These are phyloP conservation scores for Aphelenchoides besseyi DNA, from an alignment of 1,140 invertebrate genomes.

Conservation along the genomic window DNA sequence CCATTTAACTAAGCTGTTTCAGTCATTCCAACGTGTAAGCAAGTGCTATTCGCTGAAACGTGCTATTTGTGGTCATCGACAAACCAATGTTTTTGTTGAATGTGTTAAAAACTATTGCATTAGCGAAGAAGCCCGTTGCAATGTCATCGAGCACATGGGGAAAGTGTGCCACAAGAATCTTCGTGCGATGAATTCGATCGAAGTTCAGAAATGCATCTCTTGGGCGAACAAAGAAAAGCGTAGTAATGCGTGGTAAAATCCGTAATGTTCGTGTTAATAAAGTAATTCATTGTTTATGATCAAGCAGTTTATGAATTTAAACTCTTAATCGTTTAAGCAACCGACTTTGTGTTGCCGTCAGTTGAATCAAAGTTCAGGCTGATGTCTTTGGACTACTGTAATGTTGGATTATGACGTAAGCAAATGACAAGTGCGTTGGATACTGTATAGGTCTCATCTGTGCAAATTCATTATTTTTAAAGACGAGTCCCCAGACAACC, in stretches of 20 bases:
- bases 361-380: too few species aligned
- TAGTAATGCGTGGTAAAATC: not conserved
- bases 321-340: not conserved
- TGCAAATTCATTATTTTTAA: too few species aligned
- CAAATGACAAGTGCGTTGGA: too few species aligned
- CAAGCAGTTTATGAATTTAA: not conserved
- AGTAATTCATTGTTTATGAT: not conserved
- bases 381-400: too few species aligned
- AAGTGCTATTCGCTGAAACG: not conserved
- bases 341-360: too few species aligned
- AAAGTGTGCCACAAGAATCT: not conserved
- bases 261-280: not conserved
- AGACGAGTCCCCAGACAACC: too few species aligned
- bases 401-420: too few species aligned
- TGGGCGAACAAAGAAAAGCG: not conserved
- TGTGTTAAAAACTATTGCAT: not conserved
- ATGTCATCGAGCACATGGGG: not conserved
- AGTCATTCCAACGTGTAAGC: not conserved
- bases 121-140: constrained; percentile 8
- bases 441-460: too few species aligned
- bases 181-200: not conserved
- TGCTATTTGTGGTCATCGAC: not conserved
- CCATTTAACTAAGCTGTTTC: constrained; percentile 1
- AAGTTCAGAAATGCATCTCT: not conserved
- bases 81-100: not conserved